Evolutionary conservation across 1,140 invertebrate species (phyloP).

Genomic region (Drosophila hydei): DNA sequence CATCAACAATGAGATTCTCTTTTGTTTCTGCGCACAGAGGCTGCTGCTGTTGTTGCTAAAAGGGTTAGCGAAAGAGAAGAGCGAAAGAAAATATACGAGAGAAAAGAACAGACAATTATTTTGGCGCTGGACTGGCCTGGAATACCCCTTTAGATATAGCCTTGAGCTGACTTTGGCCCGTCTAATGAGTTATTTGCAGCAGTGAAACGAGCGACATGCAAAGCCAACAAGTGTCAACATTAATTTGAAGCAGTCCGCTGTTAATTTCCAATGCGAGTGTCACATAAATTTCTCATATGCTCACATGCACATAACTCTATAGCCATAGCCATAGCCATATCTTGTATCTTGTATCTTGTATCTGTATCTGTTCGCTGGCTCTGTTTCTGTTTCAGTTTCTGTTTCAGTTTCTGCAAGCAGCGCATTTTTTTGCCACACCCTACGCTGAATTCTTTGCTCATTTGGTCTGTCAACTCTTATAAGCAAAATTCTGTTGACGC

Average conservation of each 20-base stretch:
- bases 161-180: constrained; percentile 52
- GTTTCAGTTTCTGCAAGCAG: constrained; percentile 53
- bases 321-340: constrained; percentile 19
- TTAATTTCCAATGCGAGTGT: constrained; percentile 64
- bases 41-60: constrained; percentile 23
- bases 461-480: constrained; percentile 70
- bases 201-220: constrained; percentile 22
- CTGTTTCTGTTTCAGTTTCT: constrained; percentile 39
- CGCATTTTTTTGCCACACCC: constrained; percentile 66
- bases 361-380: constrained; percentile 11
- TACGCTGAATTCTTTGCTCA: constrained; percentile 58
- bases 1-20: constrained; percentile 44
- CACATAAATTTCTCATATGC: constrained; percentile 73
- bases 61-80: not conserved
- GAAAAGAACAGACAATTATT: not conserved
- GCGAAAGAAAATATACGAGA: too few species aligned
- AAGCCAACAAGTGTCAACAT: constrained; percentile 73
- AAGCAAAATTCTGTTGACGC: constrained; percentile 72
- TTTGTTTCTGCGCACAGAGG: constrained; percentile 46
- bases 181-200: constrained; percentile 63
- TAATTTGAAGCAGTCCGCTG: constrained; percentile 71
- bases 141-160: constrained; percentile 33
- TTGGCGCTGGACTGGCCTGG: not conserved
- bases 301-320: constrained; percentile 31
- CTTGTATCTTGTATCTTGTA: constrained; percentile 47